Base-by-base conservation (phyloP, 2,797 vertebrate species). In the Urosaurus nigricauda region DNA sequence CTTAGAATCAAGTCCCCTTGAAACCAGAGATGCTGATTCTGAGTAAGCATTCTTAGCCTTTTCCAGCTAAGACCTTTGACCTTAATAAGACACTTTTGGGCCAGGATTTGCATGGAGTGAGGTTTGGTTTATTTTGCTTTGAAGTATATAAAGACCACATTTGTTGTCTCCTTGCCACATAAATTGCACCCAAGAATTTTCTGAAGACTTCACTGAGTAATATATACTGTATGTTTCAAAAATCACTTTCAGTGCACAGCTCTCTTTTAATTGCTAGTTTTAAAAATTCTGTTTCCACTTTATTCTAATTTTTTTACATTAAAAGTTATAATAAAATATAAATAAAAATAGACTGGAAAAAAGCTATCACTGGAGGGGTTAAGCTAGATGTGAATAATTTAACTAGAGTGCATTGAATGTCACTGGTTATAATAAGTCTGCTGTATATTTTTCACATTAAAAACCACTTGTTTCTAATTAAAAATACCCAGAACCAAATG, bases 391-490 rank as follows among this genome's bases (percentile, higher is more conserved):
- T 51, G 19, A 17, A 51, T 79, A 86, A 89, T 89, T 94, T 84
- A 94, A 93, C 88, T 86, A 77, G 87, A 90, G 77, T 81, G 88
- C 89, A 90, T 91, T 92, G 88, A 89, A 94, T 94, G 77, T 63
- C 60, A 80, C 75, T 84, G 63, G 9, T 79, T 58, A 81, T 74
- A 81, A 84, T 74, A 81, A 86, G 79, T 71, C 73, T 43, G 60
- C 14, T 89, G 84, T 82, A 75, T 86, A 75, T 89, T 82, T 82
- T 86, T 86, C 78, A 86, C 47, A 86, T 81, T 86, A 65, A 86
- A 89, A 53, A 53, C 65, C 32, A 47, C 43, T 68, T 82, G 53
- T 73, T 89, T 75, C 70, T 86, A 86, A 89, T 89, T 89, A 75
- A 82, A 89, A 89, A 60, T 43, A 82, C 81, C 78, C 65, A 74